These are phyloP conservation scores for Centropus unirufus DNA, from an alignment of 2,113 vertebrate genomes.

Conservation along the genomic window DNA sequence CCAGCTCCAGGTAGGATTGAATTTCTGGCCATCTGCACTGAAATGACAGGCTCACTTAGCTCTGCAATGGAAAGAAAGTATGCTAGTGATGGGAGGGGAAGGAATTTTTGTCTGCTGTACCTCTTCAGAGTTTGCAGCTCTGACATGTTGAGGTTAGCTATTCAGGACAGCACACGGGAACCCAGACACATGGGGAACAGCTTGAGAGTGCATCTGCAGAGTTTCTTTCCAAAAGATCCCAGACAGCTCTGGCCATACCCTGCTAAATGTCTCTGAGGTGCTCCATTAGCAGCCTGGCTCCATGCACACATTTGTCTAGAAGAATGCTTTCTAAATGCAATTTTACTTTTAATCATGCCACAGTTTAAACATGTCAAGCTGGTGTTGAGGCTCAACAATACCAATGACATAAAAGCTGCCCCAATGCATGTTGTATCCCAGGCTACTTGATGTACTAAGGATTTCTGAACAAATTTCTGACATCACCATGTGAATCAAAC, in stretches of 20 bases:
- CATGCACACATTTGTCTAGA: not conserved
- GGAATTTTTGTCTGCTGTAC: slow-evolving; percentile 55
- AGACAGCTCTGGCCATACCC: slow-evolving; percentile 13
- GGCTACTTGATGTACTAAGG: not conserved
- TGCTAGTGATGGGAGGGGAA: not conserved
- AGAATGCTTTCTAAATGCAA: slow-evolving; percentile 16
- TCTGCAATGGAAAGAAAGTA: slow-evolving; percentile 21
- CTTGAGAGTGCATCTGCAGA: not conserved
- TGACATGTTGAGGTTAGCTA: slow-evolving; percentile 13
- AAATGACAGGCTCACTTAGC: slow-evolving; percentile 34
- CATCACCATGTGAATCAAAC: rapidly evolving
- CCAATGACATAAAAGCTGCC: slow-evolving; percentile 13
- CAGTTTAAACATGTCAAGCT: slow-evolving; percentile 43
- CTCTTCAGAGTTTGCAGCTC: slow-evolving; percentile 56
- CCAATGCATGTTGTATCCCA: not conserved
- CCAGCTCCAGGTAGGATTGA: slow-evolving; percentile 55
- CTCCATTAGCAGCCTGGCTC: slow-evolving; percentile 40
- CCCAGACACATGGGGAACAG: not conserved
- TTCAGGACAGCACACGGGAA: not conserved
- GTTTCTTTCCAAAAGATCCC: slow-evolving; percentile 7
- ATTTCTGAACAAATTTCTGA: not conserved
- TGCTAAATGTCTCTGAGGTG: slow-evolving; percentile 55
- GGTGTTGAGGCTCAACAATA: not conserved
- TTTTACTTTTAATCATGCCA: not conserved
- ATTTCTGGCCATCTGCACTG: slow-evolving; percentile 68